Evolutionary conservation across 2,797 vertebrate genomes (phyloP), one percentile per base, ranked within the genome.

Genomic region (Lacerta bilineata): DNA sequence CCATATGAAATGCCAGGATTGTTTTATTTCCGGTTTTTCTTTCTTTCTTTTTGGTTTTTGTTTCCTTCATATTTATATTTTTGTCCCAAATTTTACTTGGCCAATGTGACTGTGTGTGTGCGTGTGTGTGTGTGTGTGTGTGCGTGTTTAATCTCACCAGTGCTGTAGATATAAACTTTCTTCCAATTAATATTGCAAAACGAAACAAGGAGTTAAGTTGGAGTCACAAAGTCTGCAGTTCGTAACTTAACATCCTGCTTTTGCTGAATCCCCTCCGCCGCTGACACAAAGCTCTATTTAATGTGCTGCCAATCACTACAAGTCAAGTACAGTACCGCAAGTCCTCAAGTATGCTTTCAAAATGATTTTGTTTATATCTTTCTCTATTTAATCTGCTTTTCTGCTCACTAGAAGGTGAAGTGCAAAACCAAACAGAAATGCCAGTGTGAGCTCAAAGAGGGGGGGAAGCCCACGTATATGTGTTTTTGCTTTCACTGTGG

Each of bases 271-370:
- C 93, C 94, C 94, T 96, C 93, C 91, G 89, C 88, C 93, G 94
- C 94, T 93, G 94, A 95, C 96, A 96, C 95, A 97, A 95, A 96
- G 95, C 94, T 96, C 94, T 94, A 93, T 95, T 97, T 95, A 96
- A 96, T 95, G 94, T 94, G 91, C 93, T 95, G 95, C 94, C 95
- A 96, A 95, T 96, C 96, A 96, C 90, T 92, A 80, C 85, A 87
- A 91, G 91, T 94, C 92, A 92, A 92, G 92, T 93, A 91, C 71
- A 88, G 91, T 94, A 93, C 95, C 95, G 72, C 95, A 95, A 96
- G 94, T 95, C 91, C 92, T 94, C 2, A 71, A 95, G 86, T 93
- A 94, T 84, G 90, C 80, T 90, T 92, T 93, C 91, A 92, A 91
- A 95, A 94, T 87, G 0, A 88, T 93, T 94, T 93, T 91, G 71